Evolutionary conservation across 2,888 invertebrate species (phyloP), one percentile per base, ranked within the genome.

Genomic region (Dicycla oo): DNA sequence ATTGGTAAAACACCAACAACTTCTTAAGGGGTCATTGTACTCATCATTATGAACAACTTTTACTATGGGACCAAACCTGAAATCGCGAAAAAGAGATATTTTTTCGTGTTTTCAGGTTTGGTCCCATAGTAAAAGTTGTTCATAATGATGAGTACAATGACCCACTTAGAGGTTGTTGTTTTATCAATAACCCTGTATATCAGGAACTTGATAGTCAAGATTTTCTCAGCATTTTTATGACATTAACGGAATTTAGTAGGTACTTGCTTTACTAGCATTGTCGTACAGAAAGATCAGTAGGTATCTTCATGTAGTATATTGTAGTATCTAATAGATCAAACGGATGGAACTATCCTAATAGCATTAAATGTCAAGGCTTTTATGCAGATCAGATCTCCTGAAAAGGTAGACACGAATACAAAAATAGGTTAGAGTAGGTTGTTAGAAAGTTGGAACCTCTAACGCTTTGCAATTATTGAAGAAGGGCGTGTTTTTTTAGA

Each of bases 391-490:
- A 54, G 45, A 61, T 69, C 51, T 66, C 45, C 45, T 51, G 5
- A 65, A 53, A 54, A 51, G 20, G n/a, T 47, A 53, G 43, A 56
- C 43, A 69, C n/a, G 18, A 54, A 30, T 60, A 43, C 30, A 60
- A 65, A 78, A 61, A 54, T 67, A 66, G 30, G 8, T 61, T 53
- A n/a, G 40, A 62, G 34, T 63, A 47, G 69, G 30, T 67, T 65
- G 38, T 72, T 75, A 72, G 84, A 83, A 70, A 83, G 71, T 65
- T 69, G 58, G 34, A 61, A 66, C 51, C 34, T 58, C 38, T 66
- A 67, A 57, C 54, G 34, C 45, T 80, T 69, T 45, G 73, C 64
- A 72, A 83, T 83, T 49, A 75, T 70, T 58, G 30, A 69, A 80
- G 57, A 23, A 60, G 60, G n/a, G n/a, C n/a, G n/a, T n/a, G n/a